Evolutionary conservation across 2,888 invertebrate genomes (phyloP), one percentile per base, ranked within the genome.

Genomic region (Hanleya hanleyi): DNA sequence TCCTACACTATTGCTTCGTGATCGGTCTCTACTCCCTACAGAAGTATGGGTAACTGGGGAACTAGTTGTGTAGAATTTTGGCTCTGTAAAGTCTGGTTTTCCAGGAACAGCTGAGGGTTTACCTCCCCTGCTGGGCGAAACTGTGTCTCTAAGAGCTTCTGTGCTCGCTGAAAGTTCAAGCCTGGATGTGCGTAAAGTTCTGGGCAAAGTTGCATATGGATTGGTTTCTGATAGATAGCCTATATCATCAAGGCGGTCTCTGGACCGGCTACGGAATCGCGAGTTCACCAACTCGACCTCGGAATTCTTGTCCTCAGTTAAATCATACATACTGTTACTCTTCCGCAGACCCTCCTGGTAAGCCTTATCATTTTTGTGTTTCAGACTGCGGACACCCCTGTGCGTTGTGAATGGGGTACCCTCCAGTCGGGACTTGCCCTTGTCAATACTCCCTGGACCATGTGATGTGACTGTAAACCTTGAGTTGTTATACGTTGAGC

Each of bases 241-340:
- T 26, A 77, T 67, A 35, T 82, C 81, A 69, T 87, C 82, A 35
- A 87, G 75, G 6, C 82, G 67, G 67, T 87, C 87, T 33, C 87
- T 86, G 26, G 87, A 87, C n/a, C 83, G 81, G 74, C 87, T 86
- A 15, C 86, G 79, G 70, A 81, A 86, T 29, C 84, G 71, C 9
- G 84, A 84, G 7, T 38, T n/a, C 37, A 37, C 70, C 9, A 77
- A 71, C 9, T 76, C 47, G 41, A 79, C 77, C 18, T 77, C 80
- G 65, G 74, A 69, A 29, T 76, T 61, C 32, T 81, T 81, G 35
- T 82, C 77, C 5, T 83, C 77, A 26, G 85, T 80, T 51, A 89
- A 70, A 69, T 89, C 89, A 72, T 88, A 86, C 65, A 89, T 75
- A 71, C 89, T 89, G 77, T 84, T 87, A 73, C 88, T 88, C 74